Conservation (phyloP, 2,113 vertebrate species). For the Morphnarchus princeps region DNA sequence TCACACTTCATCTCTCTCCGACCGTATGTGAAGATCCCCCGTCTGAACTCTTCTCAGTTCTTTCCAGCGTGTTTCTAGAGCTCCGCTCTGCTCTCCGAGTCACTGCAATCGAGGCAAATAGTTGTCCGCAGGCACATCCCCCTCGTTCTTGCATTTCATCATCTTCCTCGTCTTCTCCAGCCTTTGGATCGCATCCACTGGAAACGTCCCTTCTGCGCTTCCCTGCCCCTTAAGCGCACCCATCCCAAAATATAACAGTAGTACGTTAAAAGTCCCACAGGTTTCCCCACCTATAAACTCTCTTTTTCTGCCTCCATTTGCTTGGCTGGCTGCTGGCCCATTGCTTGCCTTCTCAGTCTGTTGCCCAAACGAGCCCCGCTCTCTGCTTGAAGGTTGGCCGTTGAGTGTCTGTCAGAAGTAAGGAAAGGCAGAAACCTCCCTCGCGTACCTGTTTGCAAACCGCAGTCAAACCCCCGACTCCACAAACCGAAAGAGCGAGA, state of each 20-base stretch:
- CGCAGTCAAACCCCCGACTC: not conserved
- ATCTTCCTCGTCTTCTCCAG: not conserved
- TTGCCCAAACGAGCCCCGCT: not conserved
- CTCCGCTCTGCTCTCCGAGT: not conserved
- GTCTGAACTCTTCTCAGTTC: not conserved
- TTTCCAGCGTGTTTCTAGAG: not conserved
- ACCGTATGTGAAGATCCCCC: accelerated
- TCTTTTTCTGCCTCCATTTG: not conserved
- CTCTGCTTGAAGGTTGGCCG: not conserved
- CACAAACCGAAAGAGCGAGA: not conserved
- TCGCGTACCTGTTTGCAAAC: not conserved
- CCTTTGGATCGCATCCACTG: not conserved
- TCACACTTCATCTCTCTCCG: not conserved
- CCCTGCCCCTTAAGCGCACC: not conserved
- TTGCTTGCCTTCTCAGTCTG: not conserved
- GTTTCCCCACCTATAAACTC: not conserved
- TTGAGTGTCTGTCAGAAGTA: not conserved
- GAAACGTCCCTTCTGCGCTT: not conserved
- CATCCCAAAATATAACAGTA: not conserved
- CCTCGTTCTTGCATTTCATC: not conserved
- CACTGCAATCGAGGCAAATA: accelerated
- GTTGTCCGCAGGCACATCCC: not conserved
- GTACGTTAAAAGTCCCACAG: not conserved
- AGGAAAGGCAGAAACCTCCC: not conserved
- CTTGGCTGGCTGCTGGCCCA: not conserved